These are phyloP conservation scores for human DNA, from an alignment of 2,113 vertebrate genomes.

Conservation along the genomic window DNA sequence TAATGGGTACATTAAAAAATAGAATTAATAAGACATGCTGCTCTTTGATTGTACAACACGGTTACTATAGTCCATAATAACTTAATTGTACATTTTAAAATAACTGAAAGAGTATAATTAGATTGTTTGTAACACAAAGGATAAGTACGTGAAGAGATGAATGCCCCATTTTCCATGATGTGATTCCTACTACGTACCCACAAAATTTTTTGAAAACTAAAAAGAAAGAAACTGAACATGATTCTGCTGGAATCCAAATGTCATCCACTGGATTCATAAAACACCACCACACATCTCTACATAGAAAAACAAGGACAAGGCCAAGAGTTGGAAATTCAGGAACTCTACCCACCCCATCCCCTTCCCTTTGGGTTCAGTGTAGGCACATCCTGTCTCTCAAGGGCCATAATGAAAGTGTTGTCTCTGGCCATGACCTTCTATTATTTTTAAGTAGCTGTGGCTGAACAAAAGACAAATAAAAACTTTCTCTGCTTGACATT, in stretches of 20 bases:
- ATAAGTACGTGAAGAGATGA: too few relatives aligned
- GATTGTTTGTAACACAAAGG: too few relatives aligned
- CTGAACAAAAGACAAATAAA: conserved; percentile 78
- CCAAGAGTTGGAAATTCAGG: neutral
- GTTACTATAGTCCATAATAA: too few relatives aligned
- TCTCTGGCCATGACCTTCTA: conserved; percentile 65
- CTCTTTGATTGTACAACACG: too few relatives aligned
- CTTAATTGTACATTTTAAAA: too few relatives aligned
- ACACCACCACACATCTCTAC: neutral
- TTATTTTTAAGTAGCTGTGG: conserved; percentile 80
- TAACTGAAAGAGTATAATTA: too few relatives aligned
- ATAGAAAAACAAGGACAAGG: neutral
- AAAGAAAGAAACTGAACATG: neutral
- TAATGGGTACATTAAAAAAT: too few relatives aligned
- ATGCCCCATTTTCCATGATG: too few relatives aligned
- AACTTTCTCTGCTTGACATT: conserved; percentile 81
- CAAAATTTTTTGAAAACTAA: too few relatives aligned
- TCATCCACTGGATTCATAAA: neutral
- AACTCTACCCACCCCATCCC: fast-evolving
- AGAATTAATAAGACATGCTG: too few relatives aligned
- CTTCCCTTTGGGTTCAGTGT: neutral
- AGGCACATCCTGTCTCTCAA: conserved; percentile 1
- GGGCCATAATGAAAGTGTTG: conserved; percentile 33
- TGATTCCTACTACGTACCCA: too few relatives aligned
- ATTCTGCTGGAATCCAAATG: neutral